Percentiles rank a stretch among this genome's conserved stretches.
phyloP scores from a whole-genome alignment of 2,888 invertebrate species.

The Chrysomela aeneicollis region DNA sequence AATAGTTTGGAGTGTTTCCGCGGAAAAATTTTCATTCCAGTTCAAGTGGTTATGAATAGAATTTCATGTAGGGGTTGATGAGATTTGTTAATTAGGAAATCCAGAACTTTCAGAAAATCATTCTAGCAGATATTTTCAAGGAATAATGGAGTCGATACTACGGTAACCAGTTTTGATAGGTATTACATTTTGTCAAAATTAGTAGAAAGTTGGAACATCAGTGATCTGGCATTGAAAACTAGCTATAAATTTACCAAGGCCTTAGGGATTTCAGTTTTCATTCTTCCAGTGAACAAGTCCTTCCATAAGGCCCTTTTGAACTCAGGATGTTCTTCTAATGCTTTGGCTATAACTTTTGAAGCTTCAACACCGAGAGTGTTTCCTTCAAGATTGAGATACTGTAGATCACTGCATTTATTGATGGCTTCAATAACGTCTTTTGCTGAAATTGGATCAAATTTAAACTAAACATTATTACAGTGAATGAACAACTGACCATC shows the following conservation, averaged over 20 bases:
- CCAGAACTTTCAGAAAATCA: too few species aligned
- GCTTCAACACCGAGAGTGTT: conserved; percentile 93
- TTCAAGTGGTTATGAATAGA: too few species aligned
- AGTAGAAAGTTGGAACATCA: too few species aligned
- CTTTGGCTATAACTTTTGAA: conserved; percentile 83
- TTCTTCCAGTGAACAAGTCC: conserved; percentile 95
- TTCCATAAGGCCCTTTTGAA: conserved; percentile 89
- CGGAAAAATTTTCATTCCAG: too few species aligned
- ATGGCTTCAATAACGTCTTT: conserved; percentile 80
- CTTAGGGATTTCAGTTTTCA: conserved; percentile 94
- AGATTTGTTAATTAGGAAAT: too few species aligned
- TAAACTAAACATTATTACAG: neutral
- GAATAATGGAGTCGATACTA: too few species aligned
- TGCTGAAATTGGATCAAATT: conserved; percentile 62
- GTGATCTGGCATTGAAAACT: neutral
- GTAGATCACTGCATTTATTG: conserved; percentile 71
- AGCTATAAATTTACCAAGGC: conserved; percentile 72
- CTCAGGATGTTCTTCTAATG: conserved; percentile 79
- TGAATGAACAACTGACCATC: conserved; percentile 71
- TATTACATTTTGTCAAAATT: too few species aligned
- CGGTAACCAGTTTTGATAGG: too few species aligned
- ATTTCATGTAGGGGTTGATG: too few species aligned
- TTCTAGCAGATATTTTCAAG: too few species aligned
- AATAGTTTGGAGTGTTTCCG: too few species aligned
- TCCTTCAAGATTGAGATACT: conserved; percentile 85